Conservation (phyloP, 2,113 vertebrate species). For the Struthio camelus region DNA sequence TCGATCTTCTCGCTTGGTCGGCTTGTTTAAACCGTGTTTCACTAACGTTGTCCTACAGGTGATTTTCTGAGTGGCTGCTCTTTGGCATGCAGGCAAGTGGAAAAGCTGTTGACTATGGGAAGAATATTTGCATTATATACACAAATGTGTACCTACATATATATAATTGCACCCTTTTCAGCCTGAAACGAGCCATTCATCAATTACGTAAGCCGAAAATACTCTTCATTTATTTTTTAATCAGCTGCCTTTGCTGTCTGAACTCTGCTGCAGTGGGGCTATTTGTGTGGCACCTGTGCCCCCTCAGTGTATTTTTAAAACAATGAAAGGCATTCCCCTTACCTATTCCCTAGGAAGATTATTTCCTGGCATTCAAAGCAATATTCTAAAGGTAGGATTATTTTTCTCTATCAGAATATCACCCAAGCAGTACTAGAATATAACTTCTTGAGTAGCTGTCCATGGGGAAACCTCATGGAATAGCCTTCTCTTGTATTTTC, state of each 20-base stretch:
- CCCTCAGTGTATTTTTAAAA: neutral
- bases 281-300: neutral
- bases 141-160: neutral
- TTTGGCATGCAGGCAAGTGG: neutral
- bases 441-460: neutral
- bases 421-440: neutral
- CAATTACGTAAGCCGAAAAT: neutral
- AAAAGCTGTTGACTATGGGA: neutral
- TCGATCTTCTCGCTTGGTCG: neutral
- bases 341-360: neutral
- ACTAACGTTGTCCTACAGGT: neutral
- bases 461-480: neutral
- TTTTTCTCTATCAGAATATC: neutral
- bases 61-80: neutral
- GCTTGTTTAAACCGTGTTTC: neutral
- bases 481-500: neutral
- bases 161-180: neutral
- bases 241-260: neutral
- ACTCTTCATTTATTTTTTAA: neutral
- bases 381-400: neutral
- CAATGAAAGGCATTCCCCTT: neutral
- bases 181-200: neutral
- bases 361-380: conserved; percentile 15
- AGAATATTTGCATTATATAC: neutral
- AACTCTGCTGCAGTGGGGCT: neutral